phyloP scores from a whole-genome alignment of 1,140 invertebrate genomes.

The Planococcus citri region DNA sequence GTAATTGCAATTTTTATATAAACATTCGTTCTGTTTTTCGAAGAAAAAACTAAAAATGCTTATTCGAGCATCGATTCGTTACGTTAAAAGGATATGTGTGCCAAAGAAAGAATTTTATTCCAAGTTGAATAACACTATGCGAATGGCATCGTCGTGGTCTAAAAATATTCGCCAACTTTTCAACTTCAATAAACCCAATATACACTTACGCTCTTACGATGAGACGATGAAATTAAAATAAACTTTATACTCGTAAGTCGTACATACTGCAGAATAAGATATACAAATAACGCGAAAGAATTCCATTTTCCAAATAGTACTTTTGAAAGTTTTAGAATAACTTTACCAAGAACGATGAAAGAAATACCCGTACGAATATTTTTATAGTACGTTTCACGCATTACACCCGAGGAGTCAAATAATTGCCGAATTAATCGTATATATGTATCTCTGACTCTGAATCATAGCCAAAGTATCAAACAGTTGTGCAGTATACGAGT shows the following conservation, averaged over 20 bases:
- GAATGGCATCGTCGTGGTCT: not conserved
- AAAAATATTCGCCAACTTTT: not conserved
- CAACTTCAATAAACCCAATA: not conserved
- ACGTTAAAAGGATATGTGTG: not conserved
- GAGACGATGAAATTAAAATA: not conserved
- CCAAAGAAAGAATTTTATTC: not conserved
- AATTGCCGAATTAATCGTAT: not conserved
- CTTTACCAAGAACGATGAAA: not conserved
- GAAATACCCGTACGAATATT: not conserved
- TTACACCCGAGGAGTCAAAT: too few relatives aligned
- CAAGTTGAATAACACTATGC: not conserved
- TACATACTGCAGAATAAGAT: too few relatives aligned
- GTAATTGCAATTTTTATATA: too few relatives aligned
- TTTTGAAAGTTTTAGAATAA: not conserved
- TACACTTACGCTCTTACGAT: too few relatives aligned
- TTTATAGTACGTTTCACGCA: not conserved
- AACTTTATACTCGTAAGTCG: too few relatives aligned
- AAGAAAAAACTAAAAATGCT: too few relatives aligned
- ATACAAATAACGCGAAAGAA: not conserved
- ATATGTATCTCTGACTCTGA: too few relatives aligned
- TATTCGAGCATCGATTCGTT: not conserved
- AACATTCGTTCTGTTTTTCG: too few relatives aligned
- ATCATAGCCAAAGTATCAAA: not conserved
- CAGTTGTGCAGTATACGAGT: too few relatives aligned
- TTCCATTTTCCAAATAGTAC: not conserved